These are phyloP conservation scores for Bombus picipes DNA, from an alignment of 1,140 invertebrate species.

Conservation along the genomic window DNA sequence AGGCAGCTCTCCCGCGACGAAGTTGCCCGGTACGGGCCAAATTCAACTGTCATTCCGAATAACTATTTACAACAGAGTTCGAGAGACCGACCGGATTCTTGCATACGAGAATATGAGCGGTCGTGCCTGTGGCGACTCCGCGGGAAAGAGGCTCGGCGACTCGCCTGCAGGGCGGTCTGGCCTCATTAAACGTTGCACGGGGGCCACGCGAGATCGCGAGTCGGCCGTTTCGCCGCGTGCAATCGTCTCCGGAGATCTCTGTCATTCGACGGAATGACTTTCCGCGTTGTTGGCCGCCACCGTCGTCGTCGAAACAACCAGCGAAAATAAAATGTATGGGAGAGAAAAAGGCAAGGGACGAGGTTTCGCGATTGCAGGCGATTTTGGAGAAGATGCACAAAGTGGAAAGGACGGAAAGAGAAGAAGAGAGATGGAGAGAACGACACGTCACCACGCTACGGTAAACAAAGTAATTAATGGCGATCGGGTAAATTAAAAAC, in stretches of 20 bases:
- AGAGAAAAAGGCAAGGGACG: background rate
- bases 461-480: slow-evolving; percentile 42
- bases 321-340: background rate
- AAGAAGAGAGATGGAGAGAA: background rate
- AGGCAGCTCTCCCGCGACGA: slow-evolving; percentile 51
- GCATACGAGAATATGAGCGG: slow-evolving; percentile 62
- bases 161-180: slow-evolving; percentile 70
- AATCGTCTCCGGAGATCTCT: slow-evolving; percentile 63
- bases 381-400: background rate
- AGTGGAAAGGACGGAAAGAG: background rate
- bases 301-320: background rate
- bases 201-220: slow-evolving; percentile 46
- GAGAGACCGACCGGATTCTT: slow-evolving; percentile 62
- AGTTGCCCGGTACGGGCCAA: slow-evolving; percentile 55
- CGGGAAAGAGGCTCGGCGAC: slow-evolving; percentile 32
- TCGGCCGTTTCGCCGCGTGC: slow-evolving; percentile 42
- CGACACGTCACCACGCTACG: background rate
- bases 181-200: slow-evolving; percentile 69
- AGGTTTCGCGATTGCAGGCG: background rate
- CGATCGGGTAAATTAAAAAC: slow-evolving; percentile 47
- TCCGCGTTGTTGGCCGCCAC: slow-evolving; percentile 54
- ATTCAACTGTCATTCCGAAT: slow-evolving; percentile 79
- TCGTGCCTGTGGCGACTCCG: background rate
- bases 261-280: slow-evolving; percentile 67
- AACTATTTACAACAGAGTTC: slow-evolving; percentile 77